Conservation (phyloP, 2,113 vertebrate genomes). For the Proteles cristata region DNA sequence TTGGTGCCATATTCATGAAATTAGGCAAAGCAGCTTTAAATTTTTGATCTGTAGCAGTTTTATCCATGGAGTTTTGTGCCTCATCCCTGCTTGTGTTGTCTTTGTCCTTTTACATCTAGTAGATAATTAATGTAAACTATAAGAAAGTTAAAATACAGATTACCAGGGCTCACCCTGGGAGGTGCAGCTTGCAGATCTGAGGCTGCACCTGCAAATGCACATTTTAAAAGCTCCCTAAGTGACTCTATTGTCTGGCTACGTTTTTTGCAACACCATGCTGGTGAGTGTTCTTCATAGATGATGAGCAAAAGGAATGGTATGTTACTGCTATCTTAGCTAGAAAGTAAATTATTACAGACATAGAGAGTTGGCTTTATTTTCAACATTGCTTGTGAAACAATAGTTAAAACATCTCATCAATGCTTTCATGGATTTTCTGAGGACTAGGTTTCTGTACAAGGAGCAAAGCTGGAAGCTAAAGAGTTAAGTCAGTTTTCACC, state of each 20-base stretch:
- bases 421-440: not conserved
- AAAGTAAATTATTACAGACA: not conserved
- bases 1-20: not conserved
- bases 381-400: not conserved
- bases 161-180: not conserved
- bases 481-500: slow-evolving; percentile 67
- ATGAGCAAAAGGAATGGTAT: not conserved
- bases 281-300: not conserved
- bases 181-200: not conserved
- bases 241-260: not conserved
- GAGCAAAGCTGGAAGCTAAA: not conserved
- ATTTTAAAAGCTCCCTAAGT: not conserved
- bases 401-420: not conserved
- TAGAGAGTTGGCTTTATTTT: not conserved
- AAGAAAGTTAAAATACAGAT: not conserved
- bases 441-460: not conserved
- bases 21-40: not conserved
- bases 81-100: fast-evolving
- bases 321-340: not conserved
- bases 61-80: not conserved
- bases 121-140: not conserved
- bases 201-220: not conserved
- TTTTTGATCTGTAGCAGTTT: not conserved
- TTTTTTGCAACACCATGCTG: not conserved
- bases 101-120: not conserved